Evolutionary conservation across 2,888 invertebrate genomes (phyloP), one percentile per base, ranked within the genome.

Genomic region (Epirrita christyi): DNA sequence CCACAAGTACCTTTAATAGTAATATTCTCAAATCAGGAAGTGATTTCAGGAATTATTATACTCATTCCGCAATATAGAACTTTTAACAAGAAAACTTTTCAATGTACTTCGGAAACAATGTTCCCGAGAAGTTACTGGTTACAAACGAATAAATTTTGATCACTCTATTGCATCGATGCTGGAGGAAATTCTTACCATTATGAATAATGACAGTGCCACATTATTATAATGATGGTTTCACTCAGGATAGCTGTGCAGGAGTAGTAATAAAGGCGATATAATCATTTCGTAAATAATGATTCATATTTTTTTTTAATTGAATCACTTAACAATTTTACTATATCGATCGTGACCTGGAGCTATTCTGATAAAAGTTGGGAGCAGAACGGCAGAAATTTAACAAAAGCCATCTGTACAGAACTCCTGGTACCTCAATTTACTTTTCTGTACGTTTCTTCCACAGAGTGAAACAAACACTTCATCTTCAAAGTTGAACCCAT

Each of bases 81-180:
- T 91, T 91, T 89, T 91, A 91, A 91, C 90, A 91, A 91, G 91
- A 90, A 90, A 91, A 91, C 85, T 91, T 90, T 81, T 67, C 82
- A 81, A 81, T 84, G 83, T 85, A 83, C 84, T 73, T 75, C 80
- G 82, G 85, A 82, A 81, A 88, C 87, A 85, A 80, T 84, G 85
- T 87, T 86, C 80, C 71, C 63, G 72, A 67, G 66, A 80, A 88
- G 80, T 85, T 88, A 85, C 81, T 85, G 80, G 79, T 80, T 78
- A 80, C 77, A 72, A 75, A 76, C 67, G 83, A 85, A 86, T 88
- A 86, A 80, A 85, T 85, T 85, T 83, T 78, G 83, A 86, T 86
- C 80, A 80, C 77, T 81, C 78, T 75, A 78, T 80, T 81, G 71
- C 78, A 82, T 81, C 75, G 75, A 76, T 79, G 64, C 64, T 53